phyloP scores from a whole-genome alignment of 2,113 vertebrate species.

The Carassius carassius region DNA sequence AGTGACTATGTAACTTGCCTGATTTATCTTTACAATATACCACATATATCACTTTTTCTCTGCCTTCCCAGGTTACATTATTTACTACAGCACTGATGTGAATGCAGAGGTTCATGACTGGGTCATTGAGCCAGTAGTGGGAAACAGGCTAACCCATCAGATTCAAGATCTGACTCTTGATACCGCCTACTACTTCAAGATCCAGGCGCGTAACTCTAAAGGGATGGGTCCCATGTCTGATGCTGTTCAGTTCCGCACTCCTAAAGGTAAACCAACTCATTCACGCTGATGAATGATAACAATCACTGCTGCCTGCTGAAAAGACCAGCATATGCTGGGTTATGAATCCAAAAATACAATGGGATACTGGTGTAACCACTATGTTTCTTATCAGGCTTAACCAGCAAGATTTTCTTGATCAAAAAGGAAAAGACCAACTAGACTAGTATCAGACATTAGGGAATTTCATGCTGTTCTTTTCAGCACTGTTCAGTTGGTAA shows the following conservation, averaged over 20 bases:
- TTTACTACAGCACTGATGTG: constrained; percentile 97
- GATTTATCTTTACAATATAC: background rate
- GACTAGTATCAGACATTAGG: background rate
- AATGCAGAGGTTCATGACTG: constrained; percentile 97
- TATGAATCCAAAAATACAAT: background rate
- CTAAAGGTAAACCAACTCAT: constrained; percentile 82
- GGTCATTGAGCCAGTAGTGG: constrained; percentile 97
- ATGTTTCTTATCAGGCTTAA: background rate
- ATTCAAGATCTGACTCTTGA: constrained; percentile 97
- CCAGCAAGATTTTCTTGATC: background rate
- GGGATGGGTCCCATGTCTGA: constrained; percentile 99
- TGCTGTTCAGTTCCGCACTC: constrained; percentile 94
- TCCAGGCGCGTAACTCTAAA: constrained; percentile 97
- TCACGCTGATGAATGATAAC: background rate
- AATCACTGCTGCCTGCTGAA: background rate
- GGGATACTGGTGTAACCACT: background rate
- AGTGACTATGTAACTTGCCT: background rate
- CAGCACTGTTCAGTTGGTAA: background rate
- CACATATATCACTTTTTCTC: background rate
- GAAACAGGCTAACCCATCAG: constrained; percentile 95
- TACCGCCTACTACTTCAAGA: constrained; percentile 97
- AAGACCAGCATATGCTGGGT: background rate
- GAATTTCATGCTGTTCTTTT: background rate
- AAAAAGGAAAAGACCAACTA: background rate
- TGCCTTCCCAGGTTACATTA: constrained; percentile 88